A percentile compares a stretch with the other conserved stretches of the same genome.
These are phyloP conservation scores for Enhydra lutris DNA, from an alignment of 2,113 vertebrate species.

Conservation along the genomic window DNA sequence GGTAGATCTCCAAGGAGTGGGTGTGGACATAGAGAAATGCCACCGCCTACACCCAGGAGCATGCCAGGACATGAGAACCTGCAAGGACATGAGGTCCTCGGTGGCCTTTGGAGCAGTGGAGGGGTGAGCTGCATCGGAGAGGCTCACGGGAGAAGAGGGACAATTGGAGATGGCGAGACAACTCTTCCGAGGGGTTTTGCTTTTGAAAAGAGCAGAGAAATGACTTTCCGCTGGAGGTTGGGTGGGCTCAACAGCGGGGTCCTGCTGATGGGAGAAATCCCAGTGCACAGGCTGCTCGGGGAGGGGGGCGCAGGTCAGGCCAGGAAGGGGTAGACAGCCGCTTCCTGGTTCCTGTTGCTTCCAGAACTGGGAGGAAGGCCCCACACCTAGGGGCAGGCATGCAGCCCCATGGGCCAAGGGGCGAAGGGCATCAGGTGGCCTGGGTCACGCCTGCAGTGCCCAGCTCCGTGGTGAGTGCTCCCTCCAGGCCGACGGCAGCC, in stretches of 20 bases:
- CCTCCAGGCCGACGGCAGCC: not conserved
- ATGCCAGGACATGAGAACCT: accelerated
- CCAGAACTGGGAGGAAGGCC: not conserved
- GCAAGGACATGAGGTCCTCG: accelerated
- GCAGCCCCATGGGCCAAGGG: not conserved
- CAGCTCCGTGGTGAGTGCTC: accelerated
- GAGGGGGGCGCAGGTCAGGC: accelerated
- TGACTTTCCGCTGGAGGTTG: not conserved
- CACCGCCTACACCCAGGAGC: accelerated
- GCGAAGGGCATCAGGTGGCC: accelerated
- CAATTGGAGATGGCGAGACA: accelerated
- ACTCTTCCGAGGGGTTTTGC: not conserved
- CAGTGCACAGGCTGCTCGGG: not conserved
- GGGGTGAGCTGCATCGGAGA: not conserved
- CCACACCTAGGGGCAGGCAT: accelerated
- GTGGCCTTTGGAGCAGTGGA: not conserved
- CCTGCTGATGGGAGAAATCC: accelerated
- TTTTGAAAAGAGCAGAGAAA: not conserved
- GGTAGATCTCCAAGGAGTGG: not conserved
- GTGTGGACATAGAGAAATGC: accelerated
- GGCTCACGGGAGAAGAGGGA: not conserved
- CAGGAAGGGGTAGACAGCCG: not conserved
- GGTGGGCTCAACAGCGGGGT: not conserved
- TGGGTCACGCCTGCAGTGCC: not conserved
- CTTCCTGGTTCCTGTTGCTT: not conserved